These are phyloP conservation scores for Lytechinus pictus DNA, from an alignment of 35 echinoderm and acorn worm species.

Conservation along the genomic window DNA sequence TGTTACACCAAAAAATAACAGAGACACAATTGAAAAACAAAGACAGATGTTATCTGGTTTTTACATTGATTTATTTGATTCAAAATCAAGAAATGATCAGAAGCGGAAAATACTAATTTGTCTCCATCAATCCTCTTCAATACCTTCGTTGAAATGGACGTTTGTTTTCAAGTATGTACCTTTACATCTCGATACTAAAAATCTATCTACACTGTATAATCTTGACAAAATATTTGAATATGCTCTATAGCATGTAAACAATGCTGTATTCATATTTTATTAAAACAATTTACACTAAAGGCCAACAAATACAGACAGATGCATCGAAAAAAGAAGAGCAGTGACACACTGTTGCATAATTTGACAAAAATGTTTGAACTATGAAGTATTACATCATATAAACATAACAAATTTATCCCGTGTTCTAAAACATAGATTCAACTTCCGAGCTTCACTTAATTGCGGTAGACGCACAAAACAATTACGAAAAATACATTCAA, in stretches of 20 bases:
- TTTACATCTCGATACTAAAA: background rate
- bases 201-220: background rate
- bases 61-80: background rate
- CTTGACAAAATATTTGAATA: background rate
- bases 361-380: background rate
- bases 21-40: too few relatives aligned
- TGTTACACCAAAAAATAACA: too few relatives aligned
- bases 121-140: background rate
- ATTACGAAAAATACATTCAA: background rate
- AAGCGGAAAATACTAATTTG: constrained; percentile 14
- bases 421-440: background rate
- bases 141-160: background rate
- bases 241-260: background rate
- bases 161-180: background rate
- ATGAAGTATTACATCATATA: background rate
- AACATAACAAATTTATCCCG: background rate
- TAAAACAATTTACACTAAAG: background rate
- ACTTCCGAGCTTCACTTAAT: background rate
- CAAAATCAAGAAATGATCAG: constrained; percentile 4
- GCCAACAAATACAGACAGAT: background rate
- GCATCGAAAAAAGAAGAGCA: background rate
- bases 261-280: background rate
- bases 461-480: background rate
- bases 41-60: background rate
- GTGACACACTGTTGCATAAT: background rate